Evolutionary conservation across 2,113 vertebrate species (phyloP), one percentile per base, ranked within the genome.

Genomic region (Pogona vitticeps): DNA sequence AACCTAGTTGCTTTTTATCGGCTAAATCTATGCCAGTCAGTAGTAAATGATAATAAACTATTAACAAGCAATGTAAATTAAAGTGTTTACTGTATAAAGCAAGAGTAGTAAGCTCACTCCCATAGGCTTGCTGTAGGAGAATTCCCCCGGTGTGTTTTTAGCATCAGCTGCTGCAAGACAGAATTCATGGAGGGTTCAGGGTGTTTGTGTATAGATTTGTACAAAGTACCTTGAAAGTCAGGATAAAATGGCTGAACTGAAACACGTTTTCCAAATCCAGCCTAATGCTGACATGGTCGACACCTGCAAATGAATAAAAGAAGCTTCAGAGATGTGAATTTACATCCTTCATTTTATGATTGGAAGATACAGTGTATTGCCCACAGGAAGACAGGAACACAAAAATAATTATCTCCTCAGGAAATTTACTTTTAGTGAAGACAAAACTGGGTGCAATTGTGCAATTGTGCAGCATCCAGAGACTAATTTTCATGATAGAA

Each of bases 211-310:
- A 86, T 92, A 78, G 2, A 72, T 1, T 40, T 80, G 23, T 40
- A 26, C 76, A 40, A 42, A 68, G 17, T 97, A 98, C 98, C 98
- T 99, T 98, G 91, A 98, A 99, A 63, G 97, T 98, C 92, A 99
- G 94, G 79, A 98, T 96, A 80, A 99, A 96, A 76, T 98, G 98
- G 86, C 97, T 99, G 94, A 98, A 98, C 90, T 98, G 98, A 95
- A 98, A 98, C 77, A 98, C 85, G 1, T 96, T 94, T 94, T 98
- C 98, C 85, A 98, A 95, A 87, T 98, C 96, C 93, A 98, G 75
- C 91, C 95, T 95, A 90, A 99, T 96, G 93, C 97, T 98, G 95
- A 98, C 97, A 2, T 96, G 92, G 87, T 98, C 96, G 94, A 98
- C 38, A 65, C 98, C 98, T 99, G 92, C 71, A 94, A 92, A 91